phyloP scores from a whole-genome alignment of 2,888 invertebrate species.

The Oscheius sp. region DNA sequence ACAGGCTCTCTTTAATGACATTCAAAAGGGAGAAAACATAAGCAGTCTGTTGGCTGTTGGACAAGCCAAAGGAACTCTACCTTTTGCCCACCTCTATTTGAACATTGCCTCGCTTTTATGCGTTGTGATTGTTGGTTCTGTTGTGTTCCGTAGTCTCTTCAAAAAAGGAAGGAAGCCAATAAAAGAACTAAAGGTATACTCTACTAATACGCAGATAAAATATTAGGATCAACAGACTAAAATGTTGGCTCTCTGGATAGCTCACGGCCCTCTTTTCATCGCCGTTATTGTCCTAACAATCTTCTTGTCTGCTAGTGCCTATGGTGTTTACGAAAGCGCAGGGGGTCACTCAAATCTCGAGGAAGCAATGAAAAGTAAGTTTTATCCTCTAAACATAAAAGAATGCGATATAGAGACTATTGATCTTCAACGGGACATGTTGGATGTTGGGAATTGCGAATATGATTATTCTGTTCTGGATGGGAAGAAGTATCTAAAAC shows the following conservation, averaged over 20 bases:
- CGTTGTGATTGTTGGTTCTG: neutral
- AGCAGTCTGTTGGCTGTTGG: neutral
- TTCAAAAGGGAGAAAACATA: neutral
- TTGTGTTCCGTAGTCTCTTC: neutral
- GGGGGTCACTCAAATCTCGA: no score
- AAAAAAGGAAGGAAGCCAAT: neutral
- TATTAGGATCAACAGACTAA: neutral
- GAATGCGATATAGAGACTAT: neutral
- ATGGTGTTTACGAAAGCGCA: neutral
- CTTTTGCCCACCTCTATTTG: neutral
- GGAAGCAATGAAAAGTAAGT: no score
- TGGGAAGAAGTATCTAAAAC: neutral
- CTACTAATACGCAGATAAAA: no score
- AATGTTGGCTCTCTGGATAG: conserved; percentile 10
- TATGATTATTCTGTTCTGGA: neutral
- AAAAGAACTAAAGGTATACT: neutral
- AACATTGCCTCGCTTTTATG: neutral
- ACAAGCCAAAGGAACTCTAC: neutral
- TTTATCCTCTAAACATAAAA: neutral
- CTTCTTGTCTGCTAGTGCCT: neutral
- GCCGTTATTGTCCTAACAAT: neutral
- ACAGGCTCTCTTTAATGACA: neutral
- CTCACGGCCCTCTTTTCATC: neutral
- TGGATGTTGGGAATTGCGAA: neutral
- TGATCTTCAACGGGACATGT: no score